Evolutionary conservation across 2,113 vertebrate genomes (phyloP), one percentile per base, ranked within the genome.

Genomic region (Stigmatopora argus): DNA sequence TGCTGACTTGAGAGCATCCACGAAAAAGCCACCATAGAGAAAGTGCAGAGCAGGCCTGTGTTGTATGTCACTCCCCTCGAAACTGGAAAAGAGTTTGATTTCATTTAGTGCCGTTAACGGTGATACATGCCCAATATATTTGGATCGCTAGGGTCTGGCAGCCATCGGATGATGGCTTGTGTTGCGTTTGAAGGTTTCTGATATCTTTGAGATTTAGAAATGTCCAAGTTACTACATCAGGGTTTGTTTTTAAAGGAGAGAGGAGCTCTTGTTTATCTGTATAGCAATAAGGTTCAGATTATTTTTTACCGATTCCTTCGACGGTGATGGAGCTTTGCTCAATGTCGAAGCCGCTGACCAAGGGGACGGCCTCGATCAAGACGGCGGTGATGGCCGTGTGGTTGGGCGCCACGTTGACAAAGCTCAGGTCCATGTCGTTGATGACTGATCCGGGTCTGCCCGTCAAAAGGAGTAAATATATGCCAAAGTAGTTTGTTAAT

Each of bases 381-480:
- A 69, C 51, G 7, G 18, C 23, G 13, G n/a, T 48, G 58, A 78
- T 76, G 35, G 68, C 17, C 13, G 23, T 52, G 9, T 1, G 1
- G 31, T 19, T 70, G 7, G 82, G 84, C 41, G 19, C 35, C 19
- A 59, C 5, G n/a, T n/a, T 13, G 18, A 0, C 0, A 34, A 77
- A 79, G 1, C 0, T 0, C 10, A 79, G 19, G 7, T 35, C 7
- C 0, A 66, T 4, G 0, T 7, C 9, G 5, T 72, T 78, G 64
- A 80, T 56, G 48, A 85, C 65, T n/a, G 85, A 85, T 44, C 83
- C 85, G 38, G 46, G 34, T 2, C 85, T 87, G 66, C 8, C 13
- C 23, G 12, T 15, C 5, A 56, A 56, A 17, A 56, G 23, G 23
- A 31, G 1, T 15, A 17, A 7, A 56, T 31, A 55, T 14, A 55